These are phyloP conservation scores for Eclectus roratus DNA, from an alignment of 2,113 vertebrate genomes.

Conservation along the genomic window DNA sequence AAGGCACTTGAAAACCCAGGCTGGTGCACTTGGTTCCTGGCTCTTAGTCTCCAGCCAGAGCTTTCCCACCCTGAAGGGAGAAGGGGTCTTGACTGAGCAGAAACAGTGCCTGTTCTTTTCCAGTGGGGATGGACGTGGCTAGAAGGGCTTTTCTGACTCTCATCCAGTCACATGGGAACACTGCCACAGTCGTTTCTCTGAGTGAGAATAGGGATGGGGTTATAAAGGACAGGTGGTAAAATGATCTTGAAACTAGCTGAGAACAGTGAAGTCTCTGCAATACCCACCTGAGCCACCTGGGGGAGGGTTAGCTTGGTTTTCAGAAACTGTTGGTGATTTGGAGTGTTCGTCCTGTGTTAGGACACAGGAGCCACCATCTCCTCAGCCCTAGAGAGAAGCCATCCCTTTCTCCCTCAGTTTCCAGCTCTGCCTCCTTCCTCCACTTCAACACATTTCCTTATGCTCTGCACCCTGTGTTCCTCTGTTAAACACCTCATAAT, in stretches of 20 bases:
- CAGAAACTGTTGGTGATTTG: neutral
- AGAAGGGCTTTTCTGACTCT: neutral
- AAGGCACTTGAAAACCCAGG: neutral
- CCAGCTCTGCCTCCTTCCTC: neutral
- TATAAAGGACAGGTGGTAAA: neutral
- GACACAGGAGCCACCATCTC: neutral
- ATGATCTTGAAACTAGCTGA: neutral
- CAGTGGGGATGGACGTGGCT: neutral
- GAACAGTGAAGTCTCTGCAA: neutral
- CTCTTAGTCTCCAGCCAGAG: neutral
- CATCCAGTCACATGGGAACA: neutral
- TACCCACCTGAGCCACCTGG: neutral
- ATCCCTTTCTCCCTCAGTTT: neutral
- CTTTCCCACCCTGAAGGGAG: neutral
- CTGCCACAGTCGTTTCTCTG: neutral
- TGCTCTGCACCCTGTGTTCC: neutral
- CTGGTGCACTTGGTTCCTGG: neutral
- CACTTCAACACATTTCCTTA: neutral
- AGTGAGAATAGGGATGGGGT: neutral
- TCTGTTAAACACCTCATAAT: neutral
- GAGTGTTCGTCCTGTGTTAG: neutral
- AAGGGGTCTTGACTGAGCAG: neutral
- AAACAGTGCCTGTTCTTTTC: neutral
- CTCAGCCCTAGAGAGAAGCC: neutral
- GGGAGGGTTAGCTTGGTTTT: neutral